Conservation (phyloP, 2,113 vertebrate genomes). For the Channa argus region DNA sequence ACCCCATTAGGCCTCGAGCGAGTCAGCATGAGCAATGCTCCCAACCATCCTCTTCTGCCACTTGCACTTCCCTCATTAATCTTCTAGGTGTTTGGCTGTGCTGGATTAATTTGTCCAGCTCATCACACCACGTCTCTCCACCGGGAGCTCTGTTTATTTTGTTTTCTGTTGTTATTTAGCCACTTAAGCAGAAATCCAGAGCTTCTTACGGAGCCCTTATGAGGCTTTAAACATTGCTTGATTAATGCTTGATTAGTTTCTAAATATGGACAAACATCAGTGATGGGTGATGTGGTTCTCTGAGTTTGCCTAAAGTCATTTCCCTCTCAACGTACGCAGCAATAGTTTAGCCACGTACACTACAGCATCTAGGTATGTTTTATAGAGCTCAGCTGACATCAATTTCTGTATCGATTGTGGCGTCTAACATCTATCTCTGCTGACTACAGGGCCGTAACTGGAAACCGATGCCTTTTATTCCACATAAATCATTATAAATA, state of each 20-base stretch:
- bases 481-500: constrained; percentile 1
- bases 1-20: constrained; percentile 61
- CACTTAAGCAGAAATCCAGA: neutral
- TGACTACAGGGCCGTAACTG: neutral
- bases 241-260: neutral
- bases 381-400: neutral
- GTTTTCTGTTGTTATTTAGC: neutral
- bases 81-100: constrained; percentile 56
- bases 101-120: constrained; percentile 63
- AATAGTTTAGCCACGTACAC: neutral
- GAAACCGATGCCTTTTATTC: constrained; percentile 7
- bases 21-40: constrained; percentile 40
- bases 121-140: constrained; percentile 31
- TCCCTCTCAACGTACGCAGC: neutral
- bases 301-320: neutral
- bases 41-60: constrained; percentile 39
- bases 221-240: neutral
- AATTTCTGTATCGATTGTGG: constrained; percentile 1
- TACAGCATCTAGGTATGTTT: neutral
- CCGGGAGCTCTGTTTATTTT: constrained; percentile 7
- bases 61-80: constrained; percentile 49
- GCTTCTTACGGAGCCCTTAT: neutral
- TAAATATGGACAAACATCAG: neutral
- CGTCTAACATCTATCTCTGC: constrained; percentile 14
- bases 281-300: neutral